These are phyloP conservation scores for Zootoca vivipara DNA, from an alignment of 2,113 vertebrate species.

Conservation along the genomic window DNA sequence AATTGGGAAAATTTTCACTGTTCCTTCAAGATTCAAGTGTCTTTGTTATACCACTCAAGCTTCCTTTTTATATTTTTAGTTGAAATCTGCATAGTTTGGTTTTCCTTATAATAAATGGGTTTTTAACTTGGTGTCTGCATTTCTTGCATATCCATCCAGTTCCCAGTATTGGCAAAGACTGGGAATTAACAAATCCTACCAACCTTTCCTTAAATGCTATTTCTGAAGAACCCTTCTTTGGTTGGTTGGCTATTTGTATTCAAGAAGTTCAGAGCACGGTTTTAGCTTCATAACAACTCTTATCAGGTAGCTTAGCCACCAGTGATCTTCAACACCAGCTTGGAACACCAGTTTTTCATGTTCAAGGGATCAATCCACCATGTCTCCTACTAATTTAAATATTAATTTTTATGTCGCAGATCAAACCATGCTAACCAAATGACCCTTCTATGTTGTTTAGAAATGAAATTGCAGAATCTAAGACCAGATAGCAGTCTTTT, in stretches of 20 bases:
- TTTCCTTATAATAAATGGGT: not conserved
- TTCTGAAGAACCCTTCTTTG: not conserved
- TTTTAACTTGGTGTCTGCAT: not conserved
- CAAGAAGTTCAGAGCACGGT: not conserved
- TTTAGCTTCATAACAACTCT: not conserved
- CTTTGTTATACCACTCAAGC: not conserved
- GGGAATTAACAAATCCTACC: not conserved
- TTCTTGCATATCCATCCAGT: not conserved
- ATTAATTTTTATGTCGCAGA: not conserved
- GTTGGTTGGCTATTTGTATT: not conserved
- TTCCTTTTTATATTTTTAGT: not conserved
- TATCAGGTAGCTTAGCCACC: not conserved
- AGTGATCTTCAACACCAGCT: not conserved
- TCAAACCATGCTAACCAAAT: not conserved
- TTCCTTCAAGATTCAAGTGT: not conserved
- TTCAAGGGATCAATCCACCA: not conserved
- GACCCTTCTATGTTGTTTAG: not conserved
- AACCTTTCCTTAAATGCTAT: not conserved
- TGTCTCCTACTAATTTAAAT: not conserved
- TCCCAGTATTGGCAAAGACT: not conserved
- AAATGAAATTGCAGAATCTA: not conserved
- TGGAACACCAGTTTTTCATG: not conserved
- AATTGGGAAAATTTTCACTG: not conserved
- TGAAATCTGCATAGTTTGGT: not conserved
- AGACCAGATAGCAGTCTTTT: not conserved